Evolutionary conservation across 1,140 invertebrate genomes (phyloP), one percentile per base, ranked within the genome.

Genomic region (Sycophaga agraensis): DNA sequence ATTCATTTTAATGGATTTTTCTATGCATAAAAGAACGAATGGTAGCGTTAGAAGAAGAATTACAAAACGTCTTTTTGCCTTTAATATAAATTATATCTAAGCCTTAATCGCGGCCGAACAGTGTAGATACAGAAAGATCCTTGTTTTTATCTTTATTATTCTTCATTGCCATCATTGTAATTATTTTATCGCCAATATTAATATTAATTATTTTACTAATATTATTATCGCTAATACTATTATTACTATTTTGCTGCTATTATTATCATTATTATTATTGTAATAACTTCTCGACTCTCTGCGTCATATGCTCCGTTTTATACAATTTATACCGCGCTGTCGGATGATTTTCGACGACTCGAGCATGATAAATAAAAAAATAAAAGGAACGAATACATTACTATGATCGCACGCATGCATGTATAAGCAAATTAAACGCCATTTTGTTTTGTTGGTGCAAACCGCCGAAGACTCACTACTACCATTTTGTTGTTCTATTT

Each of bases 61-160:
- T n/a, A n/a, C 17, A 51, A 49, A 26, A 24, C 21, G 46, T 31
- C 40, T 61, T 61, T 60, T 53, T 21, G n/a, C 57, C 28, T n/a
- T 12, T 58, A 43, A 34, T 60, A 31, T 65, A 56, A 56, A 59
- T 58, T 64, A 55, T 62, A 65, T 46, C 26, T 35, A 43, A 59
- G 53, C 43, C 51, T 60, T 42, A 42, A 9, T 24, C 16, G 35
- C 51, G 54, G 59, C 49, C 24, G n/a, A 66, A 64, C n/a, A n/a
- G 26, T 72, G 67, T 73, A 74, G 67, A 74, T 73, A 73, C 63
- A 51, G 63, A 69, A 49, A 66, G 46, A 66, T 66, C 42, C 46
- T 70, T 71, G 64, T 70, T 74, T 72, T 71, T 55, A 51, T 58
- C 39, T 50, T 53, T 66, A 65, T 66, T 68, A 65, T 59, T 66